Evolutionary conservation across 2,797 vertebrate genomes (phyloP), one percentile per base, ranked within the genome.

Genomic region (Moxostoma hubbsi): DNA sequence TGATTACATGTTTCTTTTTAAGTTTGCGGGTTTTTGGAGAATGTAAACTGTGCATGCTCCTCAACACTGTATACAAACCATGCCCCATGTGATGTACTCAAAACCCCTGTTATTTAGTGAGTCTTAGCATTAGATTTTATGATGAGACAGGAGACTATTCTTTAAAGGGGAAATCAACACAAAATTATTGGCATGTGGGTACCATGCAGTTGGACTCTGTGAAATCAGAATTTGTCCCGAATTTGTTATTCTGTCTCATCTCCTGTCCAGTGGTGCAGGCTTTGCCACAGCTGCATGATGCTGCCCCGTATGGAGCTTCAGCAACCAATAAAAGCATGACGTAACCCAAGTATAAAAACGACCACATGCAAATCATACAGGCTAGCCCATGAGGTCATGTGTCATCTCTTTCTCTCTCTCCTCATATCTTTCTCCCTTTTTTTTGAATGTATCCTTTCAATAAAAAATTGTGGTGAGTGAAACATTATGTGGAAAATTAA

Each of bases 311-410:
- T 46, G 24, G 15, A 55, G 24, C 63, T 63, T 59, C 58, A 47
- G 18, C 61, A 70, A 65, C 47, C 57, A 36, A 77, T 83, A 82
- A 75, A 75, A 70, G 47, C 8, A 54, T 68, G 70, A 75, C 13
- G 8, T 73, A 82, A 69, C 64, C 84, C 79, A 77, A 71, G 49
- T 67, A 70, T 85, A 85, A 85, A 83, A 82, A 59, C 55, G 80
- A 55, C 66, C 71, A 82, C 83, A 84, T 85, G 83, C 85, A 80
- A 84, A 85, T 88, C 85, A 81, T 79, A 82, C 61, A 73, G 61
- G 70, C 84, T 84, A 83, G 7, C 85, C 36, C 81, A 73, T 89
- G 88, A 90, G 86, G 88, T 89, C 89, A 88, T 83, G 68, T 79
- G 80, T 72, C 53, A 53, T 7, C n/a, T 16, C 47, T 67, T 18